A percentile compares a stretch with the other conserved stretches of the same genome.
These are phyloP conservation scores for Philopedon plagiatum DNA, from an alignment of 2,888 invertebrate genomes.

Conservation along the genomic window DNA sequence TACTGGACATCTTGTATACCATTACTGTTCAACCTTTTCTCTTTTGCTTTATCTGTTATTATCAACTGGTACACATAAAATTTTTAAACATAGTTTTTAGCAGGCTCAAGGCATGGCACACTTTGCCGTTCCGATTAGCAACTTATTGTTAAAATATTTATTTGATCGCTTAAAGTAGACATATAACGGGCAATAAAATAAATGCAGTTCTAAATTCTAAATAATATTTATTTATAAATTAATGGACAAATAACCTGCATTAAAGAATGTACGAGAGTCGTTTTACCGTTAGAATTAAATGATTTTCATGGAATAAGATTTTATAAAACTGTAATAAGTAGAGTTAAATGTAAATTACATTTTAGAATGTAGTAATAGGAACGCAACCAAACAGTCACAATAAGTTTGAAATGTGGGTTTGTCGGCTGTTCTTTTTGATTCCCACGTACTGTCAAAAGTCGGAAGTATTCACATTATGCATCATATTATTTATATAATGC, in stretches of 20 bases:
- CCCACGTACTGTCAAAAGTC: too few species aligned
- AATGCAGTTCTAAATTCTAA: conserved; percentile 21
- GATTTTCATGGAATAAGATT: conserved; percentile 7
- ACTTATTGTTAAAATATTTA: conserved; percentile 25
- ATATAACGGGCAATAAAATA: conserved; percentile 31
- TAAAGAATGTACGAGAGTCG: conserved; percentile 2
- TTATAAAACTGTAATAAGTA: conserved; percentile 1
- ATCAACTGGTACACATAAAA: conserved; percentile 22
- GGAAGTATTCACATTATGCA: too few species aligned
- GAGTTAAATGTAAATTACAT: conserved; percentile 4
- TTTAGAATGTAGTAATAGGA: too few species aligned
- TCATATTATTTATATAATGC: too few species aligned
- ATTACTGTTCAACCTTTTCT: background rate
- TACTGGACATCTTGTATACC: background rate
- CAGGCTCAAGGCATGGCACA: conserved; percentile 22
- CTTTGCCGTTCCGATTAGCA: conserved; percentile 36
- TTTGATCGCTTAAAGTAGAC: conserved; percentile 34
- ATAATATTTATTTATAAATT: conserved; percentile 19
- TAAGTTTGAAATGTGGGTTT: too few species aligned
- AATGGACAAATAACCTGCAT: conserved; percentile 31
- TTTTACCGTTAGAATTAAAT: conserved; percentile 29
- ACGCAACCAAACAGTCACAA: too few species aligned
- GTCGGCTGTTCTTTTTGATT: too few species aligned
- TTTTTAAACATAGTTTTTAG: conserved; percentile 31
- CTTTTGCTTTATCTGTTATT: conserved; percentile 27